Percentiles rank a stretch among this genome's conserved stretches.
Evolutionary conservation across 1,140 invertebrate species (phyloP).

Genomic region (Orius insidiosus): DNA sequence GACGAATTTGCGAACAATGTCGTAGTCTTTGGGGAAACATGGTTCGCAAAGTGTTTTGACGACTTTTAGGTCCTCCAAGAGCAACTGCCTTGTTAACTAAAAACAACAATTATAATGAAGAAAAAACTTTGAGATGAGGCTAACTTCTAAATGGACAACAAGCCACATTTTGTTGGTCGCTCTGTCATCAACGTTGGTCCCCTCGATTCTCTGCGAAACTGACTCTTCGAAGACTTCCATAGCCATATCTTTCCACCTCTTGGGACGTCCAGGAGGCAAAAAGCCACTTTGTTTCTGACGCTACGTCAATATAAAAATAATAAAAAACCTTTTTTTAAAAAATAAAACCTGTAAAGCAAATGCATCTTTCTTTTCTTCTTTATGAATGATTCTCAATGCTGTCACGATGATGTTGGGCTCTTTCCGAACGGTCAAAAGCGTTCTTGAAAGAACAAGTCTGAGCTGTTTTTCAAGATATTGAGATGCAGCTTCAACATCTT

Average conservation of each 20-base stretch:
- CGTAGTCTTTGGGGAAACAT: conserved; percentile 90
- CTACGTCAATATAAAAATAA: conserved; percentile 29
- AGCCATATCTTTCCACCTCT: conserved; percentile 78
- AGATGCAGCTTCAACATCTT: conserved; percentile 82
- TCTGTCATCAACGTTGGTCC: conserved; percentile 82
- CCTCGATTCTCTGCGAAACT: conserved; percentile 67
- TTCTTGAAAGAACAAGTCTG: conserved; percentile 70
- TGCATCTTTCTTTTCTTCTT: conserved; percentile 84
- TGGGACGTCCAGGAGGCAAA: conserved; percentile 81
- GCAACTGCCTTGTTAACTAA: conserved; percentile 64
- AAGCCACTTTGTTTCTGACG: conserved; percentile 70
- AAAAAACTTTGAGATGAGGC: neutral
- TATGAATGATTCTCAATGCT: conserved; percentile 85
- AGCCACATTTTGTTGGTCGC: conserved; percentile 91
- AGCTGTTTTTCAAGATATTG: conserved; percentile 82
- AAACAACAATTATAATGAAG: conserved; percentile 11
- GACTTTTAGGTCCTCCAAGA: conserved; percentile 80
- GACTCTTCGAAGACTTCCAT: conserved; percentile 69
- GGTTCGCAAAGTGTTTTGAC: conserved; percentile 83
- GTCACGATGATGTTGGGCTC: conserved; percentile 94
- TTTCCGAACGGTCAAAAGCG: conserved; percentile 83
- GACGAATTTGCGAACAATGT: conserved; percentile 81
- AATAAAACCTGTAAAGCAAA: conserved; percentile 39
- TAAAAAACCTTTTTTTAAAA: no score
- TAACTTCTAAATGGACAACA: conserved; percentile 41